Base-by-base conservation (phyloP, 1,140 invertebrate genomes). In the Hestina assimilis region DNA sequence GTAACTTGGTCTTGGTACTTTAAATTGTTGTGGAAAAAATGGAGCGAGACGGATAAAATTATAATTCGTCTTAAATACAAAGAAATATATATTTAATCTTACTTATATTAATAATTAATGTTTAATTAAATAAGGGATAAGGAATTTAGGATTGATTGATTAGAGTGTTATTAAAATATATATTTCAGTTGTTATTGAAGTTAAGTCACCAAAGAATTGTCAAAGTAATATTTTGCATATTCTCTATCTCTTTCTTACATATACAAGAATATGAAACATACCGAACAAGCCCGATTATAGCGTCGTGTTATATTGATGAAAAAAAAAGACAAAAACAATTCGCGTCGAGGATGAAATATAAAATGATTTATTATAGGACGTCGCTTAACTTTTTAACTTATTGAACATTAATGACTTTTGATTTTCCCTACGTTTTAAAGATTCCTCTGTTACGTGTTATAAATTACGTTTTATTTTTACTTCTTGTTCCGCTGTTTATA, bases 391-490 rank as follows among this genome's bases (percentile, higher is more conserved):
- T 87, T 87, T 87, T 82, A 87, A 87, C 78, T 84, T 84, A 87
- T 83, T 87, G 81, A 74, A 87, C 75, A 64, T 79, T 87, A 85
- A 87, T 87, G 79, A 85, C 79, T 84, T 87, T 79, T 87, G 83
- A 87, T 87, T 85, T 84, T 76, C 69, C 66, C n/a, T n/a, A 68
- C 52, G 26, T 53, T 64, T 38, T 66, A 61, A 63, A 55, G 33
- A 38, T 19, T 9, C 33, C 15, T 38, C 9, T 4, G 33, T 8
- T 19, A 9, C 15, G 33, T 19, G 4, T 14, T 1, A 11, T 31
- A 1, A 2, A 2, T 11, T 12, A 7, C 1, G 11, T 31, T 38
- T 19, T 19, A 2, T 19, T 9, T 5, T 38, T 19, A 9, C 33
- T 38, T 38, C 6, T 3, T n/a, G n/a, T n/a, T n/a, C n/a, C 24